phyloP scores from a whole-genome alignment of 2,888 invertebrate species.

The Drosophila tripunctata region DNA sequence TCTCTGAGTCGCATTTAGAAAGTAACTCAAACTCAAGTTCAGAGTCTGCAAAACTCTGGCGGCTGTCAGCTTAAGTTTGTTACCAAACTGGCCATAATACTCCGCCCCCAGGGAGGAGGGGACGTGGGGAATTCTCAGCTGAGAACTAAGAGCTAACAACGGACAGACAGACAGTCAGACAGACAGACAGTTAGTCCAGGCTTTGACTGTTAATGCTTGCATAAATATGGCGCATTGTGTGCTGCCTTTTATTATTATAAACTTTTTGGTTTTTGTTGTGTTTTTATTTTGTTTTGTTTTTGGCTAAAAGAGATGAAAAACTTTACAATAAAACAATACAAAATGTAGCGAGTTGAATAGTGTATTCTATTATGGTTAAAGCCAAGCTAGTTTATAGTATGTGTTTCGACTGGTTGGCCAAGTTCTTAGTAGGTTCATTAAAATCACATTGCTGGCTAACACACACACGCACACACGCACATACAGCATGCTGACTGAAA shows the following conservation, averaged over 20 bases:
- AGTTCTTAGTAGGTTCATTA: slow-evolving; percentile 73
- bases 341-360: slow-evolving; percentile 26
- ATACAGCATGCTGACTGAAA: not conserved
- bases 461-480: slow-evolving; percentile 10
- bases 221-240: slow-evolving; percentile 75
- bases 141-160: not conserved
- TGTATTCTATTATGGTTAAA: slow-evolving; percentile 50
- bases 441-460: slow-evolving; percentile 59
- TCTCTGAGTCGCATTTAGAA: slow-evolving; percentile 67
- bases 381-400: slow-evolving; percentile 49
- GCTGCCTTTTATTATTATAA: slow-evolving; percentile 30
- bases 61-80: slow-evolving; percentile 72
- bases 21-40: slow-evolving; percentile 64
- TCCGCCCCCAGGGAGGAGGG: not conserved
- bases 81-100: slow-evolving; percentile 34
- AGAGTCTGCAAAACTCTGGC: slow-evolving; percentile 27
- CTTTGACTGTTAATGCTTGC: slow-evolving; percentile 64
- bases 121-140: no score
- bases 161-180: slow-evolving; percentile 25
- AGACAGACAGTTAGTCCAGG: slow-evolving; percentile 33
- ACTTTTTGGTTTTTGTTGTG: not conserved
- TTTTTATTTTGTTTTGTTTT: not conserved
- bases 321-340: not conserved
- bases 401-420: slow-evolving; percentile 46
- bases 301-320: slow-evolving; percentile 1